These are phyloP conservation scores for Troglohyphantes excavatus DNA, from an alignment of 2,888 invertebrate genomes.

Conservation along the genomic window DNA sequence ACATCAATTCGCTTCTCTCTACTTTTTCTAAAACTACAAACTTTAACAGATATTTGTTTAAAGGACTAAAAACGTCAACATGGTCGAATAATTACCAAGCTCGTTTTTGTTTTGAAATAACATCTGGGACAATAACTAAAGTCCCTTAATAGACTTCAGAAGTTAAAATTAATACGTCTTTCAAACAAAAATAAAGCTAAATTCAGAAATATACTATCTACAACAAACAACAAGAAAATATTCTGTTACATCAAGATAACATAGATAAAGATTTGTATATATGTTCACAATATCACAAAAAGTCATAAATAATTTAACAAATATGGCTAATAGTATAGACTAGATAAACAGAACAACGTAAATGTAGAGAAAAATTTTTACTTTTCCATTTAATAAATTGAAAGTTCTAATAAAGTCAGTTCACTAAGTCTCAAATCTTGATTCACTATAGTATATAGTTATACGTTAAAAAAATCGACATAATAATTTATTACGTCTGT, in stretches of 20 bases:
- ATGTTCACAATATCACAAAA: constrained; percentile 56
- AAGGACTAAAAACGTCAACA: neutral
- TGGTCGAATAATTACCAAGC: constrained; percentile 26
- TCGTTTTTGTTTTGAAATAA: constrained; percentile 39
- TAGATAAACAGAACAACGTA: constrained; percentile 34
- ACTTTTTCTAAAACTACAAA: constrained; percentile 11
- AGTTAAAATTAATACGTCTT: neutral
- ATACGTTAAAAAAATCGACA: no score
- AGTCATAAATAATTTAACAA: constrained; percentile 41
- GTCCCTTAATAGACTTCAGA: neutral
- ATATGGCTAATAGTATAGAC: constrained; percentile 39
- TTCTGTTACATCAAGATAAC: constrained; percentile 21
- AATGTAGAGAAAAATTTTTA: neutral
- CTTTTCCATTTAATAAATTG: no score
- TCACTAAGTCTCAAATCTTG: no score
- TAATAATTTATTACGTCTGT: no score
- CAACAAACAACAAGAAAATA: constrained; percentile 40
- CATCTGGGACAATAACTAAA: constrained; percentile 17
- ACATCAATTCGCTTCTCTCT: neutral
- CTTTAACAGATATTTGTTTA: neutral
- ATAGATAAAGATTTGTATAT: constrained; percentile 24
- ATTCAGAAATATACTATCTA: neutral
- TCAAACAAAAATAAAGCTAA: constrained; percentile 12
- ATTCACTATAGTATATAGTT: no score
- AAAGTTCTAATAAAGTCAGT: no score